phyloP scores from a whole-genome alignment of 2,113 vertebrate species.

The Silurus glanis region DNA sequence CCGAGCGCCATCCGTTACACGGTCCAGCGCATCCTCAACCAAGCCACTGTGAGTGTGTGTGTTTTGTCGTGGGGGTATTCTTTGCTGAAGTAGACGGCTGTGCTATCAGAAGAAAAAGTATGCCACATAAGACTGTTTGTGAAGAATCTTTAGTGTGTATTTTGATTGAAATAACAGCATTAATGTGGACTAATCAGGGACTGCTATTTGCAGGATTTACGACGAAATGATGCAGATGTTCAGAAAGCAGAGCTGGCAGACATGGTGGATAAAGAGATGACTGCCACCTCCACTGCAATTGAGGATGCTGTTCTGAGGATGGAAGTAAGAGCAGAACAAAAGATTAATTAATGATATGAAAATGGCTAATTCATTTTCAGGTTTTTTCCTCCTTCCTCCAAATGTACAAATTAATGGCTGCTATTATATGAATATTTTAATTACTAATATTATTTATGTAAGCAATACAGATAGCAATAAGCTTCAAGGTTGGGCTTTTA shows the following conservation, averaged over 20 bases:
- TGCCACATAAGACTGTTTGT: neutral
- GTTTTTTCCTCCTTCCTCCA: neutral
- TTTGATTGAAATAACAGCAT: neutral
- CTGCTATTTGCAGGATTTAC: conserved; percentile 74
- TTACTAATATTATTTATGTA: too few species aligned
- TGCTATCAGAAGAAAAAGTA: neutral
- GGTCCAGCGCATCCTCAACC: conserved; percentile 73
- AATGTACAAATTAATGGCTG: neutral
- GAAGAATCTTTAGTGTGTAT: neutral
- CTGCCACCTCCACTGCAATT: conserved; percentile 81
- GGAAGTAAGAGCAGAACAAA: conserved; percentile 73
- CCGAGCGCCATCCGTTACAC: conserved; percentile 63
- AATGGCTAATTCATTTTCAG: neutral
- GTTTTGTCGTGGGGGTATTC: neutral
- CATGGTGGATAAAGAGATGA: conserved; percentile 94
- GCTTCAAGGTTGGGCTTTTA: neutral
- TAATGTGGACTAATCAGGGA: neutral
- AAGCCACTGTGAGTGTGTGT: conserved; percentile 77
- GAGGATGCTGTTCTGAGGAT: conserved; percentile 85
- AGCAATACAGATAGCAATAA: neutral
- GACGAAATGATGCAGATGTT: conserved; percentile 81
- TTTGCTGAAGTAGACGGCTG: neutral
- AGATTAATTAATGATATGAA: neutral
- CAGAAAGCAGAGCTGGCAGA: conserved; percentile 86
- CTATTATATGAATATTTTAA: neutral